phyloP scores from a whole-genome alignment of 2,888 invertebrate genomes.

The Pycnomerus fuliginosus region DNA sequence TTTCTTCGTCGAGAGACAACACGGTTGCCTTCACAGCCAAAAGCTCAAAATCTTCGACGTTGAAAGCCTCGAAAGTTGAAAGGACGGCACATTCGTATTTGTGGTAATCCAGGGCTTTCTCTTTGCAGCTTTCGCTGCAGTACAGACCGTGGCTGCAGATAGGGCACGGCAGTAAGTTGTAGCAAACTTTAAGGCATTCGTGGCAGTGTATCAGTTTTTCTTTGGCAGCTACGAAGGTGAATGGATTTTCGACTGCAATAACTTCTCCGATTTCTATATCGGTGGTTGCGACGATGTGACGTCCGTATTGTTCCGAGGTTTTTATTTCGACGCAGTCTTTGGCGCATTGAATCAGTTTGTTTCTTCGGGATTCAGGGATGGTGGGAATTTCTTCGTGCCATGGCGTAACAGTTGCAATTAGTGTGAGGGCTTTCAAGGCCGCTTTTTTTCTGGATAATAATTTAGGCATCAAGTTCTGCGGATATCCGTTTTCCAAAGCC shows the following conservation, averaged over 20 bases:
- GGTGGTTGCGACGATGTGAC: conserved; percentile 68
- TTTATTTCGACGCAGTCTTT: conserved; percentile 63
- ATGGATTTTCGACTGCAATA: conserved; percentile 75
- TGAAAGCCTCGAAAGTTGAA: conserved; percentile 59
- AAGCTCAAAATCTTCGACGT: conserved; percentile 62
- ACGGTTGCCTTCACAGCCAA: conserved; percentile 67
- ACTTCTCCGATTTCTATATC: conserved; percentile 74
- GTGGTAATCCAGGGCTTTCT: conserved; percentile 71
- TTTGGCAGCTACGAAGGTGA: conserved; percentile 60
- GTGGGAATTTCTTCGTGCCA: conserved; percentile 24
- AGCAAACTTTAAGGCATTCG: conserved; percentile 63
- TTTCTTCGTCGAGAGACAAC: conserved; percentile 44
- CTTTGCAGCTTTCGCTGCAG: conserved; percentile 65
- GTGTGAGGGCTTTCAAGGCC: conserved; percentile 38
- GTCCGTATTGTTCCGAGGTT: conserved; percentile 62
- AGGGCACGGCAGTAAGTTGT: conserved; percentile 64
- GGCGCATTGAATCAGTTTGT: conserved; percentile 55
- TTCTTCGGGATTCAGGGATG: conserved; percentile 28
- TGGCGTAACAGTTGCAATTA: conserved; percentile 17
- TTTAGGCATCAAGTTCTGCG: conserved; percentile 62
- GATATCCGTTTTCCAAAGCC: conserved; percentile 52
- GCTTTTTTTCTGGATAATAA: conserved; percentile 40
- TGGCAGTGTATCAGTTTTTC: conserved; percentile 64
- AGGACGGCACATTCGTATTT: conserved; percentile 73
- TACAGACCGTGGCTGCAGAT: conserved; percentile 66